A percentile compares a stretch with the other conserved stretches of the same genome.
Evolutionary conservation across 2,888 invertebrate genomes (phyloP).

Genomic region (Limenitis camilla): DNA sequence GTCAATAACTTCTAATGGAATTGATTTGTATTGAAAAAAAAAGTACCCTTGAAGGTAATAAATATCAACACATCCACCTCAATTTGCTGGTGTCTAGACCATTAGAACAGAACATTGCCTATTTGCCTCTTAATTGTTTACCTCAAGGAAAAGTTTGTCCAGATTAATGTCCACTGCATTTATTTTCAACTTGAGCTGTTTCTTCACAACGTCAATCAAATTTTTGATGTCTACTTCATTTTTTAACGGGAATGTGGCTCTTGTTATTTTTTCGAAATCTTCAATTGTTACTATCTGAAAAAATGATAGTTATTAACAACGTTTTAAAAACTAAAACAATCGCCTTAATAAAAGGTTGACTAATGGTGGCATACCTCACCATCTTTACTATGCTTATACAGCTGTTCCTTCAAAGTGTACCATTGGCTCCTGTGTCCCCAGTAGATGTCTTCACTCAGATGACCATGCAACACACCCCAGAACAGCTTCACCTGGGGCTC

Average conservation of each 20-base stretch:
- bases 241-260: conserved; percentile 58
- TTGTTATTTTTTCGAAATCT: conserved; percentile 58
- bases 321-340: not conserved
- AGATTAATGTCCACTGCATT: conserved; percentile 49
- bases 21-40: too few relatives aligned
- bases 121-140: conserved; percentile 20
- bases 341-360: not conserved
- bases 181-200: conserved; percentile 62
- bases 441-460: conserved; percentile 58
- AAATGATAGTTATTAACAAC: not conserved
- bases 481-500: conserved; percentile 64
- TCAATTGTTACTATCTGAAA: conserved; percentile 54
- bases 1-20: not conserved
- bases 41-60: too few relatives aligned
- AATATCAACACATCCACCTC: too few relatives aligned
- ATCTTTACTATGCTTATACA: conserved; percentile 41
- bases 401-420: conserved; percentile 41
- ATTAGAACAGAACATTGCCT: too few relatives aligned
- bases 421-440: conserved; percentile 55
- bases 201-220: conserved; percentile 53
- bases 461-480: conserved; percentile 61
- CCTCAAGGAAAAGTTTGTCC: conserved; percentile 65
- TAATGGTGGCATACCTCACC: conserved; percentile 36
- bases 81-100: too few relatives aligned
- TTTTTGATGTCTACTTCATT: conserved; percentile 68